Conservation (phyloP, 2,797 vertebrate genomes). For the Melanotaenia nigrans region DNA sequence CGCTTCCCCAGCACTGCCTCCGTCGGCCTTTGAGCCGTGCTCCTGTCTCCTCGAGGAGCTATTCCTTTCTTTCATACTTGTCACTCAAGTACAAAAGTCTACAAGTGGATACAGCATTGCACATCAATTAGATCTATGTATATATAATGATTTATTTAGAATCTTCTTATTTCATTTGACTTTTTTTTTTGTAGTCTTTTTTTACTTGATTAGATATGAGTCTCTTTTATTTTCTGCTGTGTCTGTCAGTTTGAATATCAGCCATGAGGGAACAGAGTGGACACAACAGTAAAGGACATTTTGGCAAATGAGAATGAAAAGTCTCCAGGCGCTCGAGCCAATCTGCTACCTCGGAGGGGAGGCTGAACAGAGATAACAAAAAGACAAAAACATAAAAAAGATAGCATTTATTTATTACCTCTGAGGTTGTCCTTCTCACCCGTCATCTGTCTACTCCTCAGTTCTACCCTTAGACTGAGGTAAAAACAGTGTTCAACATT, state of each 20-base stretch:
- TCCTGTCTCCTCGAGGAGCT: conserved; percentile 53
- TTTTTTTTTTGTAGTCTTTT: conserved; percentile 68
- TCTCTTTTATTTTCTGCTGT: conserved; percentile 56
- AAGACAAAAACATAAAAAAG: conserved; percentile 66
- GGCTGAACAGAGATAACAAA: conserved; percentile 69
- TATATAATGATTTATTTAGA: conserved; percentile 80
- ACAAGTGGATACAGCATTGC: conserved; percentile 87
- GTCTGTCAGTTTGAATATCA: conserved; percentile 79
- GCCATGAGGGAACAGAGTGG: conserved; percentile 68
- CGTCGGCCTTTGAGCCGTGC: conserved; percentile 34
- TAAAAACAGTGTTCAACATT: conserved; percentile 90
- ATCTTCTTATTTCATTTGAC: conserved; percentile 72
- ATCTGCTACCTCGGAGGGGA: conserved; percentile 54
- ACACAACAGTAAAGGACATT: conserved; percentile 83
- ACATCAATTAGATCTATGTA: conserved; percentile 82
- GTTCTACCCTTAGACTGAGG: conserved; percentile 88
- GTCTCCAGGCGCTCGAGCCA: conserved; percentile 77
- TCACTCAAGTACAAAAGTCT: conserved; percentile 65
- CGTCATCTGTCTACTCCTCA: conserved; percentile 79
- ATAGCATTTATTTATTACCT: conserved; percentile 72
- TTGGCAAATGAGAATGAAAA: conserved; percentile 87
- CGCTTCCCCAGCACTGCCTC: conserved; percentile 45
- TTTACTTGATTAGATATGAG: conserved; percentile 58
- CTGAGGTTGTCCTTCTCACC: conserved; percentile 73
- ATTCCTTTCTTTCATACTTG: conserved; percentile 74